Percentiles rank a stretch among this genome's conserved stretches.
phyloP scores from a whole-genome alignment of 2,888 invertebrate genomes.

The Phytoseiulus persimilis region DNA sequence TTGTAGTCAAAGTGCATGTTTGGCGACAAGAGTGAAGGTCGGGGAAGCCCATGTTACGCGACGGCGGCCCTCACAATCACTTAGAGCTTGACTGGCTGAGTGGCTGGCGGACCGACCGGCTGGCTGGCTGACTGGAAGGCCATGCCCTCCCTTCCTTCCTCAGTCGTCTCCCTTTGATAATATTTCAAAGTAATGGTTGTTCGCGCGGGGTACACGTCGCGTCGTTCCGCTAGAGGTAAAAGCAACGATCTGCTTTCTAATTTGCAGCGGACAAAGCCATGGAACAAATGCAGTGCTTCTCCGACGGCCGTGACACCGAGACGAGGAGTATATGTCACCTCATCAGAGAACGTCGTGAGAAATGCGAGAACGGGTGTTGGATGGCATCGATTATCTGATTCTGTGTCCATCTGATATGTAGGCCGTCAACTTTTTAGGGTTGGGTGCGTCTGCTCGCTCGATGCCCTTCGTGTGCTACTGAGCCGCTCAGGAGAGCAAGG shows the following conservation, averaged over 20 bases:
- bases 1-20: not conserved
- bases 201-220: slow-evolving; percentile 5
- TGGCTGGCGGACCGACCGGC: not conserved
- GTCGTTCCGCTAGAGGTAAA: slow-evolving; percentile 5
- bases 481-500: too few relatives aligned
- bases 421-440: too few relatives aligned
- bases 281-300: not conserved
- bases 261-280: not conserved
- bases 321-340: not conserved
- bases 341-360: not conserved
- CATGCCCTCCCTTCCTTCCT: not conserved
- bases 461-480: too few relatives aligned
- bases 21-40: not conserved
- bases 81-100: not conserved
- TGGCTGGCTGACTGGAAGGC: not conserved
- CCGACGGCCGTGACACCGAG: not conserved
- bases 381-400: not conserved
- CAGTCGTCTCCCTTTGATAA: not conserved
- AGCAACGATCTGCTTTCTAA: not conserved
- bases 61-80: not conserved
- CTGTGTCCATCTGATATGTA: too few relatives aligned
- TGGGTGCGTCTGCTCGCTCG: too few relatives aligned
- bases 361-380: not conserved
- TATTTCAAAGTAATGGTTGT: slow-evolving; percentile 5
- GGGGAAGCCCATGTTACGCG: not conserved